phyloP scores from a whole-genome alignment of 2,113 vertebrate genomes.

The Cygnus atratus region DNA sequence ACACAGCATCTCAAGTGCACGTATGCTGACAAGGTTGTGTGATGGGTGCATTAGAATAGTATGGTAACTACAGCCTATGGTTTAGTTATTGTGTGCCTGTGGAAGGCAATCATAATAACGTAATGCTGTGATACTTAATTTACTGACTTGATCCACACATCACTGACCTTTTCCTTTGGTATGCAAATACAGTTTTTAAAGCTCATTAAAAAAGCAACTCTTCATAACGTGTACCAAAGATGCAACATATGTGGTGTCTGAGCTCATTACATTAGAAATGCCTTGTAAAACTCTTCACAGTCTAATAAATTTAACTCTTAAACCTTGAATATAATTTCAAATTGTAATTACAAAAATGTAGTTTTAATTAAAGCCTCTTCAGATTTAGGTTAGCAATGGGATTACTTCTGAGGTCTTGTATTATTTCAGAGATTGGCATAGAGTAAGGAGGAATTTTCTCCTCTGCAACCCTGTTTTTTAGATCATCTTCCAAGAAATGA shows the following conservation, averaged over 20 bases:
- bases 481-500: not conserved
- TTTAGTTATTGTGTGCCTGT: constrained; percentile 23
- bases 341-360: not conserved
- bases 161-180: constrained; percentile 61
- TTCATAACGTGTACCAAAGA: constrained; percentile 46
- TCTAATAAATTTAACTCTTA: constrained; percentile 50
- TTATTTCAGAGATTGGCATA: not conserved
- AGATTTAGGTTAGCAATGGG: not conserved
- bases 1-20: not conserved
- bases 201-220: constrained; percentile 60
- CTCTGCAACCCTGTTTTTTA: not conserved
- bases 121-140: constrained; percentile 64
- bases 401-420: not conserved
- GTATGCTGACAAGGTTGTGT: not conserved
- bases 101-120: constrained; percentile 34
- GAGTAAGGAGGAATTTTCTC: not conserved
- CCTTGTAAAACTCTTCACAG: constrained; percentile 34
- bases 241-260: constrained; percentile 44
- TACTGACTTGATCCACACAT: constrained; percentile 44
- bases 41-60: not conserved
- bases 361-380: constrained; percentile 7
- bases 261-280: constrained; percentile 48
- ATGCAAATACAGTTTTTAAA: constrained; percentile 64
- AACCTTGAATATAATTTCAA: not conserved
- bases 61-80: not conserved